Conservation (phyloP, 2,888 invertebrate genomes). For the Agonopterix subpropinquella region DNA sequence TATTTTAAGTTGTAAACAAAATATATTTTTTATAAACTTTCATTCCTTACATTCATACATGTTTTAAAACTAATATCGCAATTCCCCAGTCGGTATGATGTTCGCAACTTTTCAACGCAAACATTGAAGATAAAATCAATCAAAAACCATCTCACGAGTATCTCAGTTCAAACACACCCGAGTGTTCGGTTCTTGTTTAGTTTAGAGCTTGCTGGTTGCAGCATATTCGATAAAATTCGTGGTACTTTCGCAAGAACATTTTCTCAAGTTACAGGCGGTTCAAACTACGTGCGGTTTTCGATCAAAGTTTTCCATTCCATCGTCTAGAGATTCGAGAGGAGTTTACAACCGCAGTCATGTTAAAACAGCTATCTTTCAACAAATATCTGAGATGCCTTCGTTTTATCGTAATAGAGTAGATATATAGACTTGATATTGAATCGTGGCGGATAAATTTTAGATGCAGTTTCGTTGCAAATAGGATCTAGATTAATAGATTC, state of each 20-base stretch:
- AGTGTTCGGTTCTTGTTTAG: conserved; percentile 55
- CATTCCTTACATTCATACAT: too few relatives aligned
- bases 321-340: conserved; percentile 33
- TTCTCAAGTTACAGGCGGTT: conserved; percentile 46
- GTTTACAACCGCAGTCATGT: conserved; percentile 22
- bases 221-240: conserved; percentile 60
- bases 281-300: conserved; percentile 60
- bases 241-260: conserved; percentile 45
- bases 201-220: conserved; percentile 38
- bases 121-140: conserved; percentile 50
- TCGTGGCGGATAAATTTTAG: too few relatives aligned
- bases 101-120: background rate
- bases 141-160: conserved; percentile 52
- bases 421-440: background rate
- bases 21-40: too few relatives aligned
- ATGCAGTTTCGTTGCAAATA: too few relatives aligned
- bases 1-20: too few relatives aligned
- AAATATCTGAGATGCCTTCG: conserved; percentile 1
- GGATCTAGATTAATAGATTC: too few relatives aligned
- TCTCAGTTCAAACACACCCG: conserved; percentile 45
- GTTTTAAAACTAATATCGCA: too few relatives aligned
- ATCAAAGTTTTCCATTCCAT: conserved; percentile 63
- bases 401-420: background rate
- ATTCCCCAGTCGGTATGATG: too few relatives aligned
- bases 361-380: conserved; percentile 12